Base-by-base conservation (phyloP, 2,888 invertebrate genomes). In the Caenorhabditis sinica region DNA sequence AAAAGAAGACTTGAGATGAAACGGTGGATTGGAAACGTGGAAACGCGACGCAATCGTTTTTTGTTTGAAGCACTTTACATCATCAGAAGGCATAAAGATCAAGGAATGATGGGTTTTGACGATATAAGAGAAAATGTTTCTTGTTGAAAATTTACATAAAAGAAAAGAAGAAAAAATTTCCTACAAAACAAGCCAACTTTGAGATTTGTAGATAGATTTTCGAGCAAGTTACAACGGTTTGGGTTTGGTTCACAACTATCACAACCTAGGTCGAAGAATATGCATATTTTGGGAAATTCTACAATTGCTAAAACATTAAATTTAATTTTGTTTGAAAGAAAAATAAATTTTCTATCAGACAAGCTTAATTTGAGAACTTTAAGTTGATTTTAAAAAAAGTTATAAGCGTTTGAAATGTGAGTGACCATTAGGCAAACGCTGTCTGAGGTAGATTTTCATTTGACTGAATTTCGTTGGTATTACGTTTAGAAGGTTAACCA, bases 21-120 rank as follows among this genome's bases (percentile, higher is more conserved):
- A 53, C 25, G 53, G 53, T 53, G 53, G 53, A 53, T 53, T 53
- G 23, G 6, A n/a, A n/a, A n/a, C n/a, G n/a, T n/a, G n/a, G n/a
- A n/a, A n/a, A n/a, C n/a, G n/a, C n/a, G n/a, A n/a, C n/a, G n/a
- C n/a, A n/a, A n/a, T n/a, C n/a, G n/a, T n/a, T n/a, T n/a, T n/a
- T n/a, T n/a, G n/a, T n/a, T 20, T 23, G 9, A 23, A 23, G 53
- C 23, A 53, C 25, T 23, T 53, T 53, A 13, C 23, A 53, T 23
- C 11, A 11, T 11, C 8, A n/a, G 23, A 53, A 23, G 9, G 53
- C 20, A 25, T 9, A 2, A 17, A 9, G 4, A 15, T 45, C 45
- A 13, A 45, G 45, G 53, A 6, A 6, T 53, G 20, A 6, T 11
- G 23, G 23, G 6, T 53, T 53, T 53, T 23, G 8, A 53, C n/a